Base-by-base conservation (phyloP, 2,888 invertebrate species). In the Calephelis perditalis region DNA sequence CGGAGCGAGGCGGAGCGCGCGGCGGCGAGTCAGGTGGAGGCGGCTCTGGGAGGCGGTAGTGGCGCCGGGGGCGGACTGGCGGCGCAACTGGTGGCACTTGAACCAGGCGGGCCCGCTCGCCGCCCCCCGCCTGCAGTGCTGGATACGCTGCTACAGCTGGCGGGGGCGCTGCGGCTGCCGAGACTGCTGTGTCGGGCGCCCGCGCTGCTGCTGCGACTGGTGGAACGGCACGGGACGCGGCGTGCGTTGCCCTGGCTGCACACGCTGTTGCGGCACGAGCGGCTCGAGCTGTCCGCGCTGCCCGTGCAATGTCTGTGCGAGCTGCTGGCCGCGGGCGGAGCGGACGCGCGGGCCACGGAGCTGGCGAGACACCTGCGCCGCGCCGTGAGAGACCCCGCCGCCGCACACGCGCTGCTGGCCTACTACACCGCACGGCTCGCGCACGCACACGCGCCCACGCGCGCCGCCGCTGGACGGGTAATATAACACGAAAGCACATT, bases 271-370 rank as follows among this genome's bases (percentile, higher is more conserved):
- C 95, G 98, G 71, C 97, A 96, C 71, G 97, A 96, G 68, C 98
- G 98, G 75, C 96, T 96, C 1, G 96, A 96, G 15, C 91, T 96
- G 47, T 93, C 96, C 74, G 96, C 98, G 70, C 89, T 99, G 26
- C 99, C 99, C 0, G 98, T 99, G n/a, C 98, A 98, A 77, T 99
- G 98, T 78, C 92, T 99, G 57, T 99, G 99, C 89, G 99, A 99
- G 89, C 98, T 98, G 87, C 92, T 99, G 57, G 92, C 98, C 2
- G 93, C 94, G 65, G 92, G 92, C 60, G 80, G 78, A n/a, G 76
- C 75, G 40, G 81, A 76, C 11, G 82, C 80, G 69, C 91, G 91
- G 74, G 92, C 93, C 46, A 93, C 94, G 67, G 97, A 97, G 81
- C 86, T 97, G 67, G 83, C 92, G 58, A 87, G 86, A 26, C 93